Percentiles rank a stretch among this genome's conserved stretches.
phyloP scores from a whole-genome alignment of 2,888 invertebrate genomes.

The Melikaiella ostensackeni region DNA sequence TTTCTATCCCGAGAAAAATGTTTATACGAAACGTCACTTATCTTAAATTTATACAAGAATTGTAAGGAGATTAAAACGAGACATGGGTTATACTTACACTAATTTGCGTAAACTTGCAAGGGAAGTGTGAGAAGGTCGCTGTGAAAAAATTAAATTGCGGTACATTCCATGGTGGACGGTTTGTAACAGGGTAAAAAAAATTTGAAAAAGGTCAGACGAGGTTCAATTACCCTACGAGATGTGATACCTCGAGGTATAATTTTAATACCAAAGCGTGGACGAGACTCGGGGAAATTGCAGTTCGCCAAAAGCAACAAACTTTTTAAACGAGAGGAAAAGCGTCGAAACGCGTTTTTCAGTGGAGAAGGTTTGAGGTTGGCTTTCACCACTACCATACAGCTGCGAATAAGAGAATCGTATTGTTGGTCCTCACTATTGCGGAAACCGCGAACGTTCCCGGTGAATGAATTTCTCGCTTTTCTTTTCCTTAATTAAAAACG shows the following conservation, averaged over 20 bases:
- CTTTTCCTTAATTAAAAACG: conserved; percentile 6
- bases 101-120: conserved; percentile 21
- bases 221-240: conserved; percentile 30
- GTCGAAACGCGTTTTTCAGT: not conserved
- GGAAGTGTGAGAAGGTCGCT: conserved; percentile 18
- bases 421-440: conserved; percentile 1
- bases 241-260: conserved; percentile 20
- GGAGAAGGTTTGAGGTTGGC: not conserved
- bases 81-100: conserved; percentile 3
- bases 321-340: conserved; percentile 7
- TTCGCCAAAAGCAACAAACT: conserved; percentile 23
- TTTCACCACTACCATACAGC: not conserved
- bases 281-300: not conserved
- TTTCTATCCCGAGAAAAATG: too few species aligned
- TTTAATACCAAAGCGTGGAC: conserved; percentile 2
- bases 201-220: conserved; percentile 25
- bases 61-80: not conserved
- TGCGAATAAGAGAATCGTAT: not conserved
- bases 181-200: not conserved
- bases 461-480: conserved; percentile 1
- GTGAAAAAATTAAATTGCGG: conserved; percentile 14
- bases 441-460: not conserved
- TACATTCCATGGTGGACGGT: conserved; percentile 14
- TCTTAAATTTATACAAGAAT: too few species aligned
- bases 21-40: too few species aligned